Percentiles rank a stretch among this genome's conserved stretches.
Conservation (phyloP, 2,113 vertebrate genomes). For the Microcebus murinus region DNA sequence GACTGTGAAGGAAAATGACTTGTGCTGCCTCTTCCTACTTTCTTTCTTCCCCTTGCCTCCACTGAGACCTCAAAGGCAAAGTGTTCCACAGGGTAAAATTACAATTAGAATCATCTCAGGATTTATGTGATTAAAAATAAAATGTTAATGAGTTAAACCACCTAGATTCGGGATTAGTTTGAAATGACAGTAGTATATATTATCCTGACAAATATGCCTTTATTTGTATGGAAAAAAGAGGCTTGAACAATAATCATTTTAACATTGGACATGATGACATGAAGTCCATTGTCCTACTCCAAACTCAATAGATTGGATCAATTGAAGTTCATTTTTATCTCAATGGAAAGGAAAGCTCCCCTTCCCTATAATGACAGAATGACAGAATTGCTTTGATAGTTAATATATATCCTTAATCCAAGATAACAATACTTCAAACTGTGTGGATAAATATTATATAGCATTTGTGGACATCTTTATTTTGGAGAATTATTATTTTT, state of each 20-base stretch:
- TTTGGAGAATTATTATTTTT: neutral
- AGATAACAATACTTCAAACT: neutral
- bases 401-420: neutral
- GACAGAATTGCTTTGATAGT: neutral
- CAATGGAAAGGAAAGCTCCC: neutral
- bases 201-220: neutral
- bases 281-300: neutral
- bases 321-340: neutral
- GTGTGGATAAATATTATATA: neutral
- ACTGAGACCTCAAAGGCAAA: neutral
- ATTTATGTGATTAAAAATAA: neutral
- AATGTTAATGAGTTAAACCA: too few species aligned
- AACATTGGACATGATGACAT: neutral
- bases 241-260: neutral
- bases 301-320: neutral
- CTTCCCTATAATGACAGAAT: neutral
- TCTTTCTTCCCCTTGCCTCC: neutral
- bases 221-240: neutral
- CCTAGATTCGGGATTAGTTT: neutral
- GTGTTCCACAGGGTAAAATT: too few species aligned
- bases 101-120: neutral
- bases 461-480: neutral
- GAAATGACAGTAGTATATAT: neutral
- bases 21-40: fast-evolving
- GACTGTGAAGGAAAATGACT: neutral